Percentiles rank a stretch among this genome's conserved stretches.
phyloP scores from a whole-genome alignment of 2,797 vertebrate genomes.

The Leptoclinus maculatus region DNA sequence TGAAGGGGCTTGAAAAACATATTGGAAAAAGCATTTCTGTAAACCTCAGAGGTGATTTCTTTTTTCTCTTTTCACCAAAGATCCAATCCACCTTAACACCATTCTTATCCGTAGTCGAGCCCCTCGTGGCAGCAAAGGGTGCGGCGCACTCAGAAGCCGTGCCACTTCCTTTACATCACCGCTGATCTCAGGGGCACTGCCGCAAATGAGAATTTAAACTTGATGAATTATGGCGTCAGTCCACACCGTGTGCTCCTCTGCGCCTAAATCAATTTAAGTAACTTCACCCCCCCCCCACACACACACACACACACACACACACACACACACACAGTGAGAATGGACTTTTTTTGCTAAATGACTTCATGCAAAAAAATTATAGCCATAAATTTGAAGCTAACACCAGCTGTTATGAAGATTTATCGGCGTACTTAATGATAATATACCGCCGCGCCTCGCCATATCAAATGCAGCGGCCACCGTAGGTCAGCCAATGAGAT shows the following conservation, averaged over 20 bases:
- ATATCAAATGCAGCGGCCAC: slow-evolving; percentile 52
- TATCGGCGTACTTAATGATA: slow-evolving; percentile 73
- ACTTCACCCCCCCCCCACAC: slow-evolving; percentile 57
- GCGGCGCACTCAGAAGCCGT: slow-evolving; percentile 9
- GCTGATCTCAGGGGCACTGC: slow-evolving; percentile 68
- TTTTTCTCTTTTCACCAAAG: not conserved
- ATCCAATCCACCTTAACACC: not conserved
- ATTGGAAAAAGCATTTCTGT: slow-evolving; percentile 2
- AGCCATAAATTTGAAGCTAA: slow-evolving; percentile 73
- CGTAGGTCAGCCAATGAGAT: slow-evolving; percentile 51
- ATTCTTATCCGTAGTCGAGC: not conserved
- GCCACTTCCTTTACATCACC: slow-evolving; percentile 41
- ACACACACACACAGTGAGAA: slow-evolving; percentile 44
- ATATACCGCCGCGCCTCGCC: slow-evolving; percentile 54
- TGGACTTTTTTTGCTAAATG: slow-evolving; percentile 74
- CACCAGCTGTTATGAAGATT: slow-evolving; percentile 79
- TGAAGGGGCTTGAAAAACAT: not conserved
- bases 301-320: too few relatives aligned
- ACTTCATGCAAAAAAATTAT: slow-evolving; percentile 75
- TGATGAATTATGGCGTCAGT: slow-evolving; percentile 76
- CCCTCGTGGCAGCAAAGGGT: not conserved
- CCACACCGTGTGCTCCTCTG: slow-evolving; percentile 54
- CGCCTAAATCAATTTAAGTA: slow-evolving; percentile 76
- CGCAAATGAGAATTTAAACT: slow-evolving; percentile 71
- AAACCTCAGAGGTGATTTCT: not conserved